Conservation (phyloP, 2,888 invertebrate species). For the Troglohyphantes excavatus region DNA sequence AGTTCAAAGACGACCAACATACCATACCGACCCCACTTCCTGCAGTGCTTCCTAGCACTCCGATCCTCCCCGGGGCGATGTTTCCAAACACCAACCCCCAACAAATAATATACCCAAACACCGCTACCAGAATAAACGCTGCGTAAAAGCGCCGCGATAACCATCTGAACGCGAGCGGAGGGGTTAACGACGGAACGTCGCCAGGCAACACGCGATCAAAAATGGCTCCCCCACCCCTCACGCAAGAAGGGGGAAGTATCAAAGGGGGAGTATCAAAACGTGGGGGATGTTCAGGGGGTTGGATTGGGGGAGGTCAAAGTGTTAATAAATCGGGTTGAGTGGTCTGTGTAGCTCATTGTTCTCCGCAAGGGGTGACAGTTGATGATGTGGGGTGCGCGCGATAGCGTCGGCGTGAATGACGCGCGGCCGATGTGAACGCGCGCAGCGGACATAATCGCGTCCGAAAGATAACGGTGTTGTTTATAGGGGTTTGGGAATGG, state of each 20-base stretch:
- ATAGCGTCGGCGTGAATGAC: slow-evolving; percentile 46
- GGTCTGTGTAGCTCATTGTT: slow-evolving; percentile 73
- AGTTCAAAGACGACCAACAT: too few species aligned
- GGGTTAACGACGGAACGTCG: slow-evolving; percentile 26
- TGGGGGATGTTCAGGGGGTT: slow-evolving; percentile 23
- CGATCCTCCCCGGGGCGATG: background rate
- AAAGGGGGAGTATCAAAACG: background rate
- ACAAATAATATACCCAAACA: background rate
- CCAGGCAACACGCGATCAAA: slow-evolving; percentile 47
- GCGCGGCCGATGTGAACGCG: slow-evolving; percentile 30
- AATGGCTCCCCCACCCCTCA: background rate
- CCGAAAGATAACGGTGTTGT: slow-evolving; percentile 17
- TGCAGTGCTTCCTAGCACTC: too few species aligned
- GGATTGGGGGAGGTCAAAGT: slow-evolving; percentile 70
- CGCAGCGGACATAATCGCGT: slow-evolving; percentile 39
- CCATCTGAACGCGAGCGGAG: slow-evolving; percentile 10
- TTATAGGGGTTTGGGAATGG: slow-evolving; percentile 6
- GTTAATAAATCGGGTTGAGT: slow-evolving; percentile 77
- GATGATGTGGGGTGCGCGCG: slow-evolving; percentile 56
- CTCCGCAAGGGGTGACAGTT: slow-evolving; percentile 60
- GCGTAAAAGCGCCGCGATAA: slow-evolving; percentile 42
- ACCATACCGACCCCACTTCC: too few species aligned
- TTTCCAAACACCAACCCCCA: background rate
- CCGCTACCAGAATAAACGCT: slow-evolving; percentile 37
- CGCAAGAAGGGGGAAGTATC: slow-evolving; percentile 6